A percentile compares a stretch with the other conserved stretches of the same genome.
Conservation (phyloP, 2,113 vertebrate species). For the Nibea coibor region DNA sequence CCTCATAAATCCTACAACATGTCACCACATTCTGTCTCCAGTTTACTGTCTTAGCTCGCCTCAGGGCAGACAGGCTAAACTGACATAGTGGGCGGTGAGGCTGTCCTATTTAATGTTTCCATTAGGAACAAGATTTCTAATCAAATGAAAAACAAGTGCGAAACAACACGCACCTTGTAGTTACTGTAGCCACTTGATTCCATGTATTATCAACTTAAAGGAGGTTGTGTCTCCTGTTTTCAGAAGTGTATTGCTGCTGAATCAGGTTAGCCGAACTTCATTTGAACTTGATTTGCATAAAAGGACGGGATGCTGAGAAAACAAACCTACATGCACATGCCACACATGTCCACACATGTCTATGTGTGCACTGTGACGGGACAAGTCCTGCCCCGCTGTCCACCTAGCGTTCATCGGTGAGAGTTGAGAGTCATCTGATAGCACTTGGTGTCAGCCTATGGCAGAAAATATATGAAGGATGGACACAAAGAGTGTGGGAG, state of each 20-base stretch:
- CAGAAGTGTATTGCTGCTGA: not conserved
- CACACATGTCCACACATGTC: no score
- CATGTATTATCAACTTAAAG: not conserved
- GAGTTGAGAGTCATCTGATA: not conserved
- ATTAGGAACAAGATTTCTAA: conserved; percentile 19
- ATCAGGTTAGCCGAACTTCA: not conserved
- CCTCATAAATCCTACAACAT: conserved; percentile 49
- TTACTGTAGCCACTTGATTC: not conserved
- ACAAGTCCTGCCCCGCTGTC: not conserved
- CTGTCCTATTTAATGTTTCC: conserved; percentile 45
- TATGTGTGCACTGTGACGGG: no score
- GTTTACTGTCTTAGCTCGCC: conserved; percentile 48
- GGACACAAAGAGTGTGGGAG: not conserved
- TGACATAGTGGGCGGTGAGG: conserved; percentile 36
- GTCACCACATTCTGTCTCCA: conserved; percentile 55
- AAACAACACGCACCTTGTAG: not conserved
- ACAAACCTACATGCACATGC: no score
- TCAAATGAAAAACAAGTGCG: not conserved
- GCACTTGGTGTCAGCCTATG: not conserved
- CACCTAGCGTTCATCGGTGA: not conserved
- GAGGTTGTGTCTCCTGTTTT: not conserved
- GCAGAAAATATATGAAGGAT: not conserved
- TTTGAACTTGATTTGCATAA: conserved; percentile 12
- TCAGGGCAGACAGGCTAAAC: conserved; percentile 42
- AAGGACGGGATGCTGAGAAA: not conserved